Conservation (phyloP, 53 echinoderm and acorn worm genomes). For the Antedon mediterranea region DNA sequence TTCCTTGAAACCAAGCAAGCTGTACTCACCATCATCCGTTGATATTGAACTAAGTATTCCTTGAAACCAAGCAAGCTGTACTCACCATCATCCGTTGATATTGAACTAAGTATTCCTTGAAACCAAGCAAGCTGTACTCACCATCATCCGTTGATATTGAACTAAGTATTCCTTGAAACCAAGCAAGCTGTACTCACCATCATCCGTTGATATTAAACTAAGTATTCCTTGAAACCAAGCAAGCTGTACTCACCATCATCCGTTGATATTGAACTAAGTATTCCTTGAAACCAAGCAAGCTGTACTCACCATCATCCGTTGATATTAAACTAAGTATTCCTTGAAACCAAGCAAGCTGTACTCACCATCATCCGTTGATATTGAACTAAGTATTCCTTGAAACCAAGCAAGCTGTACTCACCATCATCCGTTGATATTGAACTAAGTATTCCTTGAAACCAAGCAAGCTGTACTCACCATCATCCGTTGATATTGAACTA, state of each 20-base stretch:
- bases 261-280: constrained; percentile 38
- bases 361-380: constrained; percentile 76
- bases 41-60: constrained; percentile 43
- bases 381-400: constrained; percentile 39
- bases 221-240: constrained; percentile 72
- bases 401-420: constrained; percentile 81
- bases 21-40: constrained; percentile 74
- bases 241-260: constrained; percentile 86
- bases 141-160: constrained; percentile 68
- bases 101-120: constrained; percentile 39
- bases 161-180: constrained; percentile 56
- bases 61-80: constrained; percentile 79
- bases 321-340: constrained; percentile 43
- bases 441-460: constrained; percentile 56
- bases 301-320: constrained; percentile 74
- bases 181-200: constrained; percentile 77
- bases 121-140: constrained; percentile 81
- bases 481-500: constrained; percentile 47
- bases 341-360: constrained; percentile 79
- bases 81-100: constrained; percentile 76
- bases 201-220: constrained; percentile 47
- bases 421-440: constrained; percentile 68
- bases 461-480: constrained; percentile 77
- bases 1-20: constrained; percentile 71
- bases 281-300: constrained; percentile 71